phyloP scores from a whole-genome alignment of 1,140 invertebrate genomes.

The Anastatus disparis region DNA sequence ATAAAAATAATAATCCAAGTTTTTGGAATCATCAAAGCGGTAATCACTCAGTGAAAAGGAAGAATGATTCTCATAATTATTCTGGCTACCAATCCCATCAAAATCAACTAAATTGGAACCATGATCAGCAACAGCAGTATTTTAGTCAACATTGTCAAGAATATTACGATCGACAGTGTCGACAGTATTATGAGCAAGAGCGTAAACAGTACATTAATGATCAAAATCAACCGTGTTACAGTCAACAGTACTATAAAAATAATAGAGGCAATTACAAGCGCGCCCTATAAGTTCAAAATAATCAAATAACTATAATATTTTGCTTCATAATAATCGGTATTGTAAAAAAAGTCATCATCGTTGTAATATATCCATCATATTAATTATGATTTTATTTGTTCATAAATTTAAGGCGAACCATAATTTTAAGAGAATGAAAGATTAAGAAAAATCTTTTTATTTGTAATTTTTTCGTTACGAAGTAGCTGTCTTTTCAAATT shows the following conservation, averaged over 20 bases:
- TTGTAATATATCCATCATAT: conserved; percentile 17
- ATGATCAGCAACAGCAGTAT: conserved; percentile 9
- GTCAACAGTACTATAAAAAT: conserved; percentile 6
- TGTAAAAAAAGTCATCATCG: background rate
- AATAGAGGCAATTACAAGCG: conserved; percentile 7
- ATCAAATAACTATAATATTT: background rate
- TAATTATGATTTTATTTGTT: conserved; percentile 34
- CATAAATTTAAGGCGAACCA: no score
- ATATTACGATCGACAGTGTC: background rate
- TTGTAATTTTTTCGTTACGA: background rate
- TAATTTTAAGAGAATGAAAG: background rate
- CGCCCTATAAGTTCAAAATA: background rate
- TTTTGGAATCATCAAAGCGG: no score
- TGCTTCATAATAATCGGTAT: no score
- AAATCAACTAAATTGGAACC: background rate
- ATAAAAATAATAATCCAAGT: conserved; percentile 74
- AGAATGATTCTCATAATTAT: background rate
- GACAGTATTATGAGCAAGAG: conserved; percentile 1
- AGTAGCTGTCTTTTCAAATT: no score
- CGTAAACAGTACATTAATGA: background rate
- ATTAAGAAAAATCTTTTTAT: background rate
- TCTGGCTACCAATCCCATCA: background rate
- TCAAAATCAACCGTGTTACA: conserved; percentile 20
- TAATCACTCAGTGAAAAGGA: background rate
- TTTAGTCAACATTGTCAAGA: background rate